These are phyloP conservation scores for Asteroscopus sphinx DNA, from an alignment of 2,888 invertebrate genomes.

Conservation along the genomic window DNA sequence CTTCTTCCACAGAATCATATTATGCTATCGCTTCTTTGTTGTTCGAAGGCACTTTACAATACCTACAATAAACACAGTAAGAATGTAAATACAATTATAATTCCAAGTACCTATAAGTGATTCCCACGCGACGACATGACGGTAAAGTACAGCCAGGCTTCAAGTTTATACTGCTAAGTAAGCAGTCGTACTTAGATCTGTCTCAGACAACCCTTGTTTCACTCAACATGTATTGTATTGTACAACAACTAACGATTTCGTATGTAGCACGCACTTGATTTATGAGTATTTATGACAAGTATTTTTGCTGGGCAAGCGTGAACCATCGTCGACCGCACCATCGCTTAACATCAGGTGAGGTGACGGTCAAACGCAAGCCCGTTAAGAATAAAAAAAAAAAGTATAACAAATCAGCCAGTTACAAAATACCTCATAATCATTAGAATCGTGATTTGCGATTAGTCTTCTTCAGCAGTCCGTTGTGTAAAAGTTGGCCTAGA, in stretches of 20 bases:
- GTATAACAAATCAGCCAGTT: constrained; percentile 3
- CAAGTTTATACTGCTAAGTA: constrained; percentile 6
- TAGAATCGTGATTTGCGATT: constrained; percentile 9
- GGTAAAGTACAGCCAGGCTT: constrained; percentile 39
- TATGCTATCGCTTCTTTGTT: constrained; percentile 63
- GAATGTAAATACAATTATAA: constrained; percentile 77
- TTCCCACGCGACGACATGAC: constrained; percentile 76
- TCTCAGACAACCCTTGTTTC: constrained; percentile 8
- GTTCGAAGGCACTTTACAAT: constrained; percentile 59
- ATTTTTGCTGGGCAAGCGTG: no score
- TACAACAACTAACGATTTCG: constrained; percentile 4
- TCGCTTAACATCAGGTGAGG: no score
- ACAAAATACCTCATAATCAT: constrained; percentile 12
- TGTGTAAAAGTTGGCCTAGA: constrained; percentile 12
- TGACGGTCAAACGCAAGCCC: no score
- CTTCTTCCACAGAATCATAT: constrained; percentile 58
- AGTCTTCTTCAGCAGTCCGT: background rate
- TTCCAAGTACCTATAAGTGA: constrained; percentile 72
- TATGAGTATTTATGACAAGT: no score
- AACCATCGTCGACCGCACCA: no score
- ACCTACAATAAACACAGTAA: constrained; percentile 65
- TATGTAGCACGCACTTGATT: constrained; percentile 3
- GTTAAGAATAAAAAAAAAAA: no score
- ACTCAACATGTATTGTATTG: background rate
- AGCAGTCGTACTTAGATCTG: constrained; percentile 1